Evolutionary conservation across 2,113 vertebrate genomes (phyloP), one percentile per base, ranked within the genome.

Genomic region (Oncorhynchus mykiss): DNA sequence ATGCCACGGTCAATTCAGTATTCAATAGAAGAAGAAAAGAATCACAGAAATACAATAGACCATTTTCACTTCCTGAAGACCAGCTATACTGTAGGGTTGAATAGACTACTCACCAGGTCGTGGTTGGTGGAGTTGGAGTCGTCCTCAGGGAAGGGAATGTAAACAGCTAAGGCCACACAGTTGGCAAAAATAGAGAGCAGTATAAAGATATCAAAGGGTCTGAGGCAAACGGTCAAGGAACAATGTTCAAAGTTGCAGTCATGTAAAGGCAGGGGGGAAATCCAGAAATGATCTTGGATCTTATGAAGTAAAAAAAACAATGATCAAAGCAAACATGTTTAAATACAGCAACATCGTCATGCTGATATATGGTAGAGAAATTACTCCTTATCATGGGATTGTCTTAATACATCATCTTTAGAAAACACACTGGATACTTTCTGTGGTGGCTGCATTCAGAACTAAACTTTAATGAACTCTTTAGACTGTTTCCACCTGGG

Each of bases 191-290:
- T 99, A 92, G 97, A 96, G 90, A 99, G 89, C 85, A 99, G 92
- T 97, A 99, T 99, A 96, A 99, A 99, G 95, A 97, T 95, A 96
- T 99, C 97, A 96, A 99, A 99, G 80, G 98, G 98, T 96, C 98
- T 99, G 94, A 84, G 89, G 69, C 72, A 51, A 64, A 81, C 75
- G 71, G 93, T 98, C 94, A 97, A 98, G 96, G 95, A 92, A 73
- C 5, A 22, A 75, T 6, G 20, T n/a, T 29, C 31, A 45, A 3
- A 45, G 2, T 54, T 5, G 16, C 16, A 54, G 12, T 54, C 51
- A 16, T 54, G 3, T 18, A 54, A 16, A 54, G 22, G 22, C 25
- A 25, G 25, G n/a, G 8, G n/a, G n/a, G n/a, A 24, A 12, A 64
- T 24, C 6, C 31, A 34, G 31, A 34, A 34, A 34, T 34, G 0